Base-by-base conservation (phyloP, 2,113 vertebrate genomes). In the Nesogale talazaci region DNA sequence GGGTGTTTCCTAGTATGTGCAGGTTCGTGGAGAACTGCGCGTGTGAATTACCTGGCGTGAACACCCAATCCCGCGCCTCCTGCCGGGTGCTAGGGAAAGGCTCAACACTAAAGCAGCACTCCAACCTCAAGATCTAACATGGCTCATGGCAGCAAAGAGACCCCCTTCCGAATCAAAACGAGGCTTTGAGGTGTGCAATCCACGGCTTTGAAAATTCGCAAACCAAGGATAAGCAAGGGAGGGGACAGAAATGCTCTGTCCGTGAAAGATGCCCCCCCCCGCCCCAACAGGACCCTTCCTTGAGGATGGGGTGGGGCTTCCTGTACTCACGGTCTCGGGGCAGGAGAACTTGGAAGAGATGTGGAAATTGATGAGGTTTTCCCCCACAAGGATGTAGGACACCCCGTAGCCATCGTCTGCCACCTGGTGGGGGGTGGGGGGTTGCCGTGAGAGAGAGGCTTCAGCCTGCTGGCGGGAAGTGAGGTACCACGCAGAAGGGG, bases 361-460 rank as follows among this genome's bases (percentile, higher is more conserved):
- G 70, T 99, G 99, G 96, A 99, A 99, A 91, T 98, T 99, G 97
- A 99, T 99, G 79, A 98, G 97, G 80, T 99, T 97, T 59, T 99
- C 99, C 22, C 95, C 99, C 69, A 99, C 91, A 14, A 99, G 98
- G 12, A 99, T 99, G 84, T 99, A 99, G 2, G 99, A 99, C 86
- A 99, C 99, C 2, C 99, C 99, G 6, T 99, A 99, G 77, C 99
- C 99, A 59, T 99, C 99, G 92, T 99, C 99, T 63, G 99, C 99
- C 84, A 99, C 99, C 99, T 99, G 70, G 1, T 0, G 36, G 76
- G 93, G 46, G 46, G 46, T 5, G 46, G 46, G 46, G 5, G 46
- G 9, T 9, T 9, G 46, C 42, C 5, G 42, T 52, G 46, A 92
- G 19, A 16, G 16, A n/a, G 0, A 0, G 16, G 2, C 3, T 4